Evolutionary conservation across 2,113 vertebrate genomes (phyloP).

Genomic region (Conger conger): DNA sequence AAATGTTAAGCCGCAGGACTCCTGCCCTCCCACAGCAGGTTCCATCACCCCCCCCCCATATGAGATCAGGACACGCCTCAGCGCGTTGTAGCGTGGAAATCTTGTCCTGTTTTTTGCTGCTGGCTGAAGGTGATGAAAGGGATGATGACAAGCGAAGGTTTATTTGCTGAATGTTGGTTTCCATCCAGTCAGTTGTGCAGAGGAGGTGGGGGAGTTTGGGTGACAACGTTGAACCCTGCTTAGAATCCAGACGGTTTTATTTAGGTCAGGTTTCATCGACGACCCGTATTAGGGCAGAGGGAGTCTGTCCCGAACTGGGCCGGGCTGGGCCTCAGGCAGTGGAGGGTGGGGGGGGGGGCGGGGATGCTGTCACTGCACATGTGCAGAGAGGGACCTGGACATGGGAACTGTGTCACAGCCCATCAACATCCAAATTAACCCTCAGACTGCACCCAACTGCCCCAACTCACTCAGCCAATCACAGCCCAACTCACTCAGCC

Average conservation of each 20-base stretch:
- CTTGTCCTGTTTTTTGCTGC: slow-evolving; percentile 30
- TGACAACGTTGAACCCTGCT: slow-evolving; percentile 46
- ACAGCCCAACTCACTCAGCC: too few species aligned
- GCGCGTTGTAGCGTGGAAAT: background rate
- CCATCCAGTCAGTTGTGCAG: background rate
- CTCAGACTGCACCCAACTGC: background rate
- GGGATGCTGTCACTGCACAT: background rate
- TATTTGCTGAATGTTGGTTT: background rate
- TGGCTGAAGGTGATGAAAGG: slow-evolving; percentile 27
- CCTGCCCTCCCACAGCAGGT: too few species aligned
- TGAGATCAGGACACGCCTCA: too few species aligned
- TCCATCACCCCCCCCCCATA: too few species aligned
- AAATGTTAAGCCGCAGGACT: too few species aligned
- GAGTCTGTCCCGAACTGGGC: background rate
- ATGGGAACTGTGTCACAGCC: background rate
- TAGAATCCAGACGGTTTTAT: slow-evolving; percentile 61
- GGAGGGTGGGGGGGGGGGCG: background rate
- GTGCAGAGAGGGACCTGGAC: too few species aligned
- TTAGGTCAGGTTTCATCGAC: slow-evolving; percentile 64
- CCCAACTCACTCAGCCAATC: background rate
- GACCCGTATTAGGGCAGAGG: slow-evolving; percentile 54
- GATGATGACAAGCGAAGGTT: slow-evolving; percentile 29
- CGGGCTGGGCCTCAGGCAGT: background rate
- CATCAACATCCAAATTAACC: slow-evolving; percentile 26
- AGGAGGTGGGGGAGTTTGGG: slow-evolving; percentile 36